A percentile compares a stretch with the other conserved stretches of the same genome.
Conservation (phyloP, 2,113 vertebrate genomes). For the Notiomystis cincta region DNA sequence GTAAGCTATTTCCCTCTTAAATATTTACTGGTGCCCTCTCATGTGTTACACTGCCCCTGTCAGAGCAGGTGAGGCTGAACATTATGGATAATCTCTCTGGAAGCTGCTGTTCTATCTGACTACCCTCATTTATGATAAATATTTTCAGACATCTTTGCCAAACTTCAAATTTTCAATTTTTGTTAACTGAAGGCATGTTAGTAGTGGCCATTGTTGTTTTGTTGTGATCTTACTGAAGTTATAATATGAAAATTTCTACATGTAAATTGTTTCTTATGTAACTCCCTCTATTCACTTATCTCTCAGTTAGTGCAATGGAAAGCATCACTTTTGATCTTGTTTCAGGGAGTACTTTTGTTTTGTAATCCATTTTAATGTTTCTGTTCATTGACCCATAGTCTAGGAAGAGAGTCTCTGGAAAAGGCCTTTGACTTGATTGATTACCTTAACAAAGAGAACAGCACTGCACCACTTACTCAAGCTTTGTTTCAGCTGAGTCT, state of each 20-base stretch:
- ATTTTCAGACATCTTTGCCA: background rate
- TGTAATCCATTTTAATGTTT: background rate
- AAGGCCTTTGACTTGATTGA: constrained; percentile 78
- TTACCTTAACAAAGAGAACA: constrained; percentile 81
- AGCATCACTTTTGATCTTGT: background rate
- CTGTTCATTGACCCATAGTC: constrained; percentile 53
- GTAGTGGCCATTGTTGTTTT: background rate
- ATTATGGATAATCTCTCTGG: background rate
- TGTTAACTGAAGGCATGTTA: background rate
- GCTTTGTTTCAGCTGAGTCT: constrained; percentile 79
- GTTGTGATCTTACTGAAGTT: background rate
- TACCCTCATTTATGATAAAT: background rate
- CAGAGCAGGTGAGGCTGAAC: background rate
- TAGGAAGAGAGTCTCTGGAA: constrained; percentile 80
- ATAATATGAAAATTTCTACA: background rate
- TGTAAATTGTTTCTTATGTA: background rate
- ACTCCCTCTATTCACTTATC: background rate
- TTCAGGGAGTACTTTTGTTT: background rate
- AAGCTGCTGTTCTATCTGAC: background rate
- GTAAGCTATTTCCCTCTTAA: background rate
- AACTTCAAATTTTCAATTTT: background rate
- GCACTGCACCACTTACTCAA: constrained; percentile 81
- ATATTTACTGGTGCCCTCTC: background rate
- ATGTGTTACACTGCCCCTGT: background rate
- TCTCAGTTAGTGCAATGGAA: background rate